Conservation (phyloP, 2,797 vertebrate species). For the Silurus aristotelis region DNA sequence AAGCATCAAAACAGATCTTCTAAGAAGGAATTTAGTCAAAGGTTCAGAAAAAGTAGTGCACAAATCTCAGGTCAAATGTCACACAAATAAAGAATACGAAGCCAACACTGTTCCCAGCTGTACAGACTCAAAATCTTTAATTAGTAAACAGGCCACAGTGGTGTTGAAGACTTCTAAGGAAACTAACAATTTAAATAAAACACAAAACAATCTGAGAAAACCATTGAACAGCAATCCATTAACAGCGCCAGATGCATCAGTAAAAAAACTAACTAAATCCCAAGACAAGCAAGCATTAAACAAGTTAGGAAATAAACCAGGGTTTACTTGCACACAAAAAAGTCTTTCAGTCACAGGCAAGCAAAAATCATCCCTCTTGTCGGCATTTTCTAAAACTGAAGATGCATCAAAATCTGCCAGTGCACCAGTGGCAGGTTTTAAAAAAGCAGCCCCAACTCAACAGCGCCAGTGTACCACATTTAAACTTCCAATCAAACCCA, state of each 20-base stretch:
- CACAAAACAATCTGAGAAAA: background rate
- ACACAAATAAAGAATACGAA: background rate
- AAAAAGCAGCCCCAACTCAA: background rate
- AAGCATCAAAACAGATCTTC: background rate
- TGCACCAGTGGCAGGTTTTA: background rate
- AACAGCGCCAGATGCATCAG: background rate
- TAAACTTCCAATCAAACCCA: slow-evolving; percentile 8
- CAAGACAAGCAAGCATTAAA: background rate
- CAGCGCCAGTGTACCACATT: slow-evolving; percentile 4
- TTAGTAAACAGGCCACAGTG: background rate
- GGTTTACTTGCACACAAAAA: background rate
- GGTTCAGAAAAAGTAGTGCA: background rate
- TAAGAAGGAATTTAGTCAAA: background rate
- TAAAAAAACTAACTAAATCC: background rate
- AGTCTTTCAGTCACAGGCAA: background rate
- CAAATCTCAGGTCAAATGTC: background rate
- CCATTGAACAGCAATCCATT: background rate
- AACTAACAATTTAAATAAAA: background rate
- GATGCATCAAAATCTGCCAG: background rate
- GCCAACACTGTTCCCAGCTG: background rate
- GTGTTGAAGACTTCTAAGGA: background rate
- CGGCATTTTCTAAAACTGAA: slow-evolving; percentile 15
- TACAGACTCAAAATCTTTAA: background rate
- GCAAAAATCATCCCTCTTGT: background rate
- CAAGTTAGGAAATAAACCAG: background rate